Evolutionary conservation across 2,113 vertebrate species (phyloP), one percentile per base, ranked within the genome.

Genomic region (Baryphthengus martii): DNA sequence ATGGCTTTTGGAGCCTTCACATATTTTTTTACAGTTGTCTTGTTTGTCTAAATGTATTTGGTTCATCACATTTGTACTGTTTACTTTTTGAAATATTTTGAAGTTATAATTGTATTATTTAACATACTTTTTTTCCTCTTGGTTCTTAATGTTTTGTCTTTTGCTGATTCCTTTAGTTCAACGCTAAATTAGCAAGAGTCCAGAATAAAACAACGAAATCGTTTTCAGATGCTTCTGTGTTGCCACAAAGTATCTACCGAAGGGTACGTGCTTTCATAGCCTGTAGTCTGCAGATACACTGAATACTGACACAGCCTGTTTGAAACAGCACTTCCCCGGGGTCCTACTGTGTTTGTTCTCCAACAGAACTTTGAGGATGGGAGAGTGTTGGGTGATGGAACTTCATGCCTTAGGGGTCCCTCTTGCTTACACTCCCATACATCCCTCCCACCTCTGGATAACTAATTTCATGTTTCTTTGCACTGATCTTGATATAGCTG

Each of bases 191-290:
- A 86, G 98, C 98, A 94, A 98, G 97, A 97, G 93, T 98, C 89
- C 98, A 99, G 96, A 98, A 96, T 52, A 98, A 98, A 78, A 92
- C 97, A 83, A 88, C 95, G 89, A 97, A 97, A 94, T 93, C 90
- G 20, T 98, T 98, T 92, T 93, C 97, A 17, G 96, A 97, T 9
- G 93, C 98, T 52, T 93, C 92, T 72, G 90, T 92, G 26, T 94
- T 98, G n/a, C 98, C 98, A 40, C 98, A 98, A 63, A 99, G 98
- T 62, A 98, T 99, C 97, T 99, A 98, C 94, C 98, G 98, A 98
- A 98, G 98, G 98, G 99, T 99, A 98, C 62, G 98, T 98, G 53
- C 59, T 29, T 62, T 85, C 31, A 23, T 18, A 26, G 23, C 11
- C 6, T 7, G 8, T 5, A 4, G 28, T 7, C 4, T 37, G 19